phyloP scores from a whole-genome alignment of 2,797 vertebrate genomes.

The Echeneis naucrates region DNA sequence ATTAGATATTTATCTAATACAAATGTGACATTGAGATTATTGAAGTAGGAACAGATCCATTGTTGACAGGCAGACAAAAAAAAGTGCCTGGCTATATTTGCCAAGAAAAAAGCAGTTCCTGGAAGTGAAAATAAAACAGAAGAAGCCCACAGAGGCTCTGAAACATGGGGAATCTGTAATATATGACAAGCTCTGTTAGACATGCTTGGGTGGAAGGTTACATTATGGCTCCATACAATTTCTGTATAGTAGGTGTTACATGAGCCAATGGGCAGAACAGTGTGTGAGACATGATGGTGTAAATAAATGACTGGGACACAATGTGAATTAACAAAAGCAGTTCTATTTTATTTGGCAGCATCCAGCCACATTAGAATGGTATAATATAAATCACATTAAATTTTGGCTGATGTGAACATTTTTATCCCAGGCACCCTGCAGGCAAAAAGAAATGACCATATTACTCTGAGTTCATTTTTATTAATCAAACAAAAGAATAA shows the following conservation, averaged over 20 bases:
- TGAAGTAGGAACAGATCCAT: slow-evolving; percentile 69
- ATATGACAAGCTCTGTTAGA: slow-evolving; percentile 21
- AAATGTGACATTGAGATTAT: slow-evolving; percentile 73
- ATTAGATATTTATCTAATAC: slow-evolving; percentile 75
- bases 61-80: slow-evolving; percentile 68
- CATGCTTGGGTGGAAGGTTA: slow-evolving; percentile 26
- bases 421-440: slow-evolving; percentile 20
- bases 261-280: slow-evolving; percentile 18
- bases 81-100: slow-evolving; percentile 62
- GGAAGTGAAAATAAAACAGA: slow-evolving; percentile 50
- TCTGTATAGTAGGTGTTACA: slow-evolving; percentile 19
- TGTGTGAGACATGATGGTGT: slow-evolving; percentile 1
- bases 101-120: slow-evolving; percentile 49
- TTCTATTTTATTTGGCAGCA: slow-evolving; percentile 37
- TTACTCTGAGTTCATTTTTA: slow-evolving; percentile 14
- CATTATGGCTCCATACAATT: slow-evolving; percentile 10
- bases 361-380: slow-evolving; percentile 14
- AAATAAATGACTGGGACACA: slow-evolving; percentile 16
- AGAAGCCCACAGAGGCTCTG: slow-evolving; percentile 48
- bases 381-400: slow-evolving; percentile 42
- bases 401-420: slow-evolving; percentile 23
- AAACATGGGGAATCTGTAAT: slow-evolving; percentile 31
- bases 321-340: slow-evolving; percentile 15
- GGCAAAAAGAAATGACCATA: slow-evolving; percentile 46
- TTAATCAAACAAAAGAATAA: slow-evolving; percentile 26